Base-by-base conservation (phyloP, 1,140 invertebrate species). In the Drosophila seguyi region DNA sequence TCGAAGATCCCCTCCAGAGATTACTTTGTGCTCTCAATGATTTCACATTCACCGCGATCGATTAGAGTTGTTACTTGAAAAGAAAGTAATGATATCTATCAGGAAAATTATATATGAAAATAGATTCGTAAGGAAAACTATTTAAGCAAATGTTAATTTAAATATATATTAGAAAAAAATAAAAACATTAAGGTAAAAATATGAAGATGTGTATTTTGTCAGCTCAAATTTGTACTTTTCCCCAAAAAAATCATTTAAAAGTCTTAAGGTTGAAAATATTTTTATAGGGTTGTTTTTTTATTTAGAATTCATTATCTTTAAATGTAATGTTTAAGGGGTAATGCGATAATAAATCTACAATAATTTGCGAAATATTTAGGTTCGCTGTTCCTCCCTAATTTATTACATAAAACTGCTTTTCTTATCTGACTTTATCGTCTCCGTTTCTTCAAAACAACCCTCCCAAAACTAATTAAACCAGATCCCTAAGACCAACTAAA, bases 11-110 rank as follows among this genome's bases (percentile, higher is more conserved):
- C 20, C 36, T 13, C 4, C 6, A n/a, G 6, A 72, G 14, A 71
- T 58, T 36, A 39, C 27, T 10, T 25, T 7, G 42, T 53, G 18
- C 5, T 47, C 48, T 53, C 27, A 41, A 41, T 45, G 36, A 79
- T 48, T 41, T 50, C 4, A 50, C 31, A 29, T 38, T 25, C 4
- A 13, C 27, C 7, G 6, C 16, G 11, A 41, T 41, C 29, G 44
- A 66, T 41, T n/a, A 4, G 22, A 10, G 11, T 63, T 67, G 31
- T 36, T 34, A 38, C 22, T 16, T 20, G 29, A 4, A 16, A 42
- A 10, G 0, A 22, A 41, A 20, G n/a, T 18, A n/a, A 59, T 31
- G 29, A 0, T 6, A 14, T 10, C 22, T 13, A 47, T n/a, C 0
- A 11, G 25, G 7, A n/a, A 48, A 48, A 48, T 1, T 6, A 0